phyloP scores from a whole-genome alignment of 2,113 vertebrate genomes.

The Gopherus evgoodei region DNA sequence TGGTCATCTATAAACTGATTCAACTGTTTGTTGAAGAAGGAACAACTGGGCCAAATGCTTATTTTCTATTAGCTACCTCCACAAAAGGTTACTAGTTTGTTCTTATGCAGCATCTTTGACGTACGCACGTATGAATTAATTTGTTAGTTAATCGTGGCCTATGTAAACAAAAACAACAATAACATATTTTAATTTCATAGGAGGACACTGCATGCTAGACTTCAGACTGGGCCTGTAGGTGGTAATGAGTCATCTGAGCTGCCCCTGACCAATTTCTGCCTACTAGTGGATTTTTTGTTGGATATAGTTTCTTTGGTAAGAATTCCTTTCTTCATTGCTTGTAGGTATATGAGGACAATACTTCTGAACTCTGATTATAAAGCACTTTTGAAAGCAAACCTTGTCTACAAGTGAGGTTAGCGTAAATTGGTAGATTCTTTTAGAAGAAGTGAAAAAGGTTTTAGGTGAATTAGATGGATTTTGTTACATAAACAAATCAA shows the following conservation, averaged over 20 bases:
- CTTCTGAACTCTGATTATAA: neutral
- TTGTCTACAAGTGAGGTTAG: neutral
- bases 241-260: conserved; percentile 82
- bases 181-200: conserved; percentile 78
- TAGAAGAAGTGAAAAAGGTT: neutral
- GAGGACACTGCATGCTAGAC: conserved; percentile 85
- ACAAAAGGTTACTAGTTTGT: neutral
- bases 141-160: neutral
- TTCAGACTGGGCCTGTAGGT: conserved; percentile 78
- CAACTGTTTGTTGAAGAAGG: neutral
- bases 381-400: neutral
- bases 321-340: neutral
- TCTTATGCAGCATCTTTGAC: neutral
- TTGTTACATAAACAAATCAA: neutral
- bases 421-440: neutral
- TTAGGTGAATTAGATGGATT: neutral
- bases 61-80: neutral
- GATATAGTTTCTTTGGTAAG: conserved; percentile 99
- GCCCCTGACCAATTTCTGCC: conserved; percentile 94
- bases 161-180: neutral
- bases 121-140: neutral
- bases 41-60: neutral
- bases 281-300: conserved; percentile 97
- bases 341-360: neutral
- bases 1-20: neutral